Evolutionary conservation across 2,888 invertebrate species (phyloP).

Genomic region (Campoplex capitator): DNA sequence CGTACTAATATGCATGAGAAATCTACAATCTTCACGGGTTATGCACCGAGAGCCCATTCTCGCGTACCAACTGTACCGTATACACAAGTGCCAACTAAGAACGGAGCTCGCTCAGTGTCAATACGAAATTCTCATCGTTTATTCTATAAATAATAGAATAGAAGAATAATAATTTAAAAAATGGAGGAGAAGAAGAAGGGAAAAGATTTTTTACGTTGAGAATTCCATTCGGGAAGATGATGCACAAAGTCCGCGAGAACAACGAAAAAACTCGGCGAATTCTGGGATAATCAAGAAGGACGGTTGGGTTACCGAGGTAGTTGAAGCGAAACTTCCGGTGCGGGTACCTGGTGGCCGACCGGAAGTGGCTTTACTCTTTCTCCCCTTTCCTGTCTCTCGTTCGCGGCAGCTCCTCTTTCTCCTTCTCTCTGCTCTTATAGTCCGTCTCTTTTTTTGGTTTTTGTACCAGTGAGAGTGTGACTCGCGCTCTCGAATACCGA

Average conservation of each 20-base stretch:
- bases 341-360: conserved; percentile 68
- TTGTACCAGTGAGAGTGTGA: conserved; percentile 34
- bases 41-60: conserved; percentile 58
- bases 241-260: neutral
- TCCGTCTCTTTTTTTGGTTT: conserved; percentile 25
- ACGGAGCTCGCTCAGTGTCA: conserved; percentile 3
- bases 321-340: conserved; percentile 72
- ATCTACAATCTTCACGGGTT: conserved; percentile 68
- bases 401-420: conserved; percentile 2
- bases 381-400: conserved; percentile 5
- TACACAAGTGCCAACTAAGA: neutral
- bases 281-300: conserved; percentile 19
- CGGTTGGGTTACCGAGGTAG: conserved; percentile 63
- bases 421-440: neutral
- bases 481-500: conserved; percentile 27
- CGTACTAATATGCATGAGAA: conserved; percentile 46
- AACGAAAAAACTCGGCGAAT: conserved; percentile 9
- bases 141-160: too few relatives aligned
- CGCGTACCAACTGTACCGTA: conserved; percentile 20
- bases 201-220: neutral
- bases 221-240: neutral
- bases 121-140: neutral
- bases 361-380: conserved; percentile 65
- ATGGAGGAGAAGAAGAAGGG: neutral
- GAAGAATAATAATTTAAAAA: too few relatives aligned